Evolutionary conservation across 1,140 invertebrate genomes (phyloP), one percentile per base, ranked within the genome.

Genomic region (Scylla paramamosain): DNA sequence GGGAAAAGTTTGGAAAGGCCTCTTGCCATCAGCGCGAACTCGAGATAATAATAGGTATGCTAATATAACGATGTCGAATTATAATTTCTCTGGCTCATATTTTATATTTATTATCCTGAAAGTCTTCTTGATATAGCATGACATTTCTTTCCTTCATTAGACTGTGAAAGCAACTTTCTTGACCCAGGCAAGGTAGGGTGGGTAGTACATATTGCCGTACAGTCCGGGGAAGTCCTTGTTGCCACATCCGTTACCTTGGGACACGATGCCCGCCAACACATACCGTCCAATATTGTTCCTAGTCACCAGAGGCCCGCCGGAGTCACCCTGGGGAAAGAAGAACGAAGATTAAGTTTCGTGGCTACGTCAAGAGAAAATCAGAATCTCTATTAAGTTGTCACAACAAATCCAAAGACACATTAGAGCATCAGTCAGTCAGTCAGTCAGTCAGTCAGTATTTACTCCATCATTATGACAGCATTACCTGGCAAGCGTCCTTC

Each of bases 401-500:
- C 8, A n/a, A n/a, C 67, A 25, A 2, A n/a, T 20, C 67, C 39
- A 25, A n/a, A 77, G 67, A n/a, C 67, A 77, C 25, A n/a, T n/a
- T n/a, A n/a, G 67, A 77, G 4, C 20, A 39, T 39, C 39, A 39
- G 39, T 39, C 39, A 39, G 39, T 77, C 67, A 77, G 67, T 39
- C 39, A 39, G 39, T 39, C 39, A 39, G 39, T 77, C 67, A 77
- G 67, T 77, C 67, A 0, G 6, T 39, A 39, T 39, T 77, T 12
- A 77, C n/a, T 6, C n/a, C 20, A 77, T 0, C 20, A 7, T 77
- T 12, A 20, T n/a, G n/a, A n/a, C 25, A 46, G 4, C 45, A 25
- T 8, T 90, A 90, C 88, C 88, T 90, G 88, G 45, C 88, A 90
- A 3, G 88, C 10, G 48, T 90, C 88, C n/a, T 20, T 20, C 7